Evolutionary conservation across 2,797 vertebrate species (phyloP).

Genomic region (Scolopax bukidnonensis): DNA sequence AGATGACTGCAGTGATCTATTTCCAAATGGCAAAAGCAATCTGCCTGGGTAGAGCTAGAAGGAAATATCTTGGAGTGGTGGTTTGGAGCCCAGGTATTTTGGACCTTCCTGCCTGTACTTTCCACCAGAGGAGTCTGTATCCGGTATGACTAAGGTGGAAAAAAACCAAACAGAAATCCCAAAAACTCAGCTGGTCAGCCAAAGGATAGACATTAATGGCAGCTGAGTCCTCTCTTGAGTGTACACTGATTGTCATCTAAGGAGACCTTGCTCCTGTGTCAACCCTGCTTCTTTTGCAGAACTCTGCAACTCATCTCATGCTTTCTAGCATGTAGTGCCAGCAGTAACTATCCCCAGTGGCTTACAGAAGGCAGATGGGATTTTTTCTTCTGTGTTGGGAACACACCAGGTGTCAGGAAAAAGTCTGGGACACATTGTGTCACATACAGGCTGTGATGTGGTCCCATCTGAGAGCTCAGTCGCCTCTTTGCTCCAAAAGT

Average conservation of each 20-base stretch:
- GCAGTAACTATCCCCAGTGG: background rate
- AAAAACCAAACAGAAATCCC: accelerated
- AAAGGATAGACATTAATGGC: background rate
- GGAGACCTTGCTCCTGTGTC: background rate
- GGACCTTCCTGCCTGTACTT: background rate
- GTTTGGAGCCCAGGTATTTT: background rate
- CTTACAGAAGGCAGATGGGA: background rate
- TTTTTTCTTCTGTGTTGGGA: background rate
- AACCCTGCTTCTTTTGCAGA: background rate
- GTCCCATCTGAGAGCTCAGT: background rate
- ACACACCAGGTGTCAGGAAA: background rate
- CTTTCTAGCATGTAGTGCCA: background rate
- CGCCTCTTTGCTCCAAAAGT: background rate
- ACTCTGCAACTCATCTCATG: background rate
- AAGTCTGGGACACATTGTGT: accelerated
- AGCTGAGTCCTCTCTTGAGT: background rate
- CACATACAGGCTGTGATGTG: background rate
- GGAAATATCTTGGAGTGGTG: background rate
- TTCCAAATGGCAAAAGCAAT: background rate
- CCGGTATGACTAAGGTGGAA: accelerated
- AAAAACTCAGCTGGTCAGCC: background rate
- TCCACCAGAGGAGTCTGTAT: background rate
- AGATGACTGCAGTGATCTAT: background rate
- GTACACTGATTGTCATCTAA: accelerated
- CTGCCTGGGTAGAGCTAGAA: background rate